These are phyloP conservation scores for Caiman crocodilus DNA, from an alignment of 2,797 vertebrate genomes.

Conservation along the genomic window DNA sequence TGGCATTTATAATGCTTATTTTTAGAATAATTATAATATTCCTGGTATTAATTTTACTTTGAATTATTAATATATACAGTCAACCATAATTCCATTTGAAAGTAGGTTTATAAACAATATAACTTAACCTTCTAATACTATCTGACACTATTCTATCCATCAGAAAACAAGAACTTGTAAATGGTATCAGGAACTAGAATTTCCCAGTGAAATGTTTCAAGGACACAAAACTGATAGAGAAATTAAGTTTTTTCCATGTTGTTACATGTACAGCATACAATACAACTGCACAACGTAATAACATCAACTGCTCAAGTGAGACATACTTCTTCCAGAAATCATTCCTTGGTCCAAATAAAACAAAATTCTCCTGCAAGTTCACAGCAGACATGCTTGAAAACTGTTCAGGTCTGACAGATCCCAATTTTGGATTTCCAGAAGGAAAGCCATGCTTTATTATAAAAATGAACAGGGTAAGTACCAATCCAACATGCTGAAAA, in stretches of 20 bases:
- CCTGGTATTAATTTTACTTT: not conserved
- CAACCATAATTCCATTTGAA: not conserved
- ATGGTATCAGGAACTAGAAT: not conserved
- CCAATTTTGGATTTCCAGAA: slow-evolving; percentile 87
- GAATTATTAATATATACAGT: not conserved
- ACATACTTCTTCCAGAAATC: slow-evolving; percentile 84
- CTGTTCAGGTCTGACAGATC: slow-evolving; percentile 86
- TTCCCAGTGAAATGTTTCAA: slow-evolving; percentile 1
- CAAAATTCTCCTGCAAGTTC: slow-evolving; percentile 89
- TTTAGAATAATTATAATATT: not conserved
- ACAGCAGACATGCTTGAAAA: slow-evolving; percentile 84
- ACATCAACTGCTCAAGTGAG: slow-evolving; percentile 81
- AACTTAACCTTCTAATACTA: not conserved
- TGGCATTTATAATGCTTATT: not conserved
- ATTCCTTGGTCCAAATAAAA: slow-evolving; percentile 83
- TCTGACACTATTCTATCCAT: not conserved
- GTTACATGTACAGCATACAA: slow-evolving; percentile 84
- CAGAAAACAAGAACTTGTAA: not conserved
- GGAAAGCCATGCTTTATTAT: slow-evolving; percentile 90
- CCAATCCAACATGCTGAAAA: not conserved
- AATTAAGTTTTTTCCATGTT: slow-evolving; percentile 12
- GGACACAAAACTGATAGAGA: not conserved
- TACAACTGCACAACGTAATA: slow-evolving; percentile 79
- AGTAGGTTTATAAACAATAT: not conserved
- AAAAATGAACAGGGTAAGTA: slow-evolving; percentile 92